Percentiles rank a stretch among this genome's conserved stretches.
Conservation (phyloP, 2,888 invertebrate genomes). For the Eurytoma adleriae region DNA sequence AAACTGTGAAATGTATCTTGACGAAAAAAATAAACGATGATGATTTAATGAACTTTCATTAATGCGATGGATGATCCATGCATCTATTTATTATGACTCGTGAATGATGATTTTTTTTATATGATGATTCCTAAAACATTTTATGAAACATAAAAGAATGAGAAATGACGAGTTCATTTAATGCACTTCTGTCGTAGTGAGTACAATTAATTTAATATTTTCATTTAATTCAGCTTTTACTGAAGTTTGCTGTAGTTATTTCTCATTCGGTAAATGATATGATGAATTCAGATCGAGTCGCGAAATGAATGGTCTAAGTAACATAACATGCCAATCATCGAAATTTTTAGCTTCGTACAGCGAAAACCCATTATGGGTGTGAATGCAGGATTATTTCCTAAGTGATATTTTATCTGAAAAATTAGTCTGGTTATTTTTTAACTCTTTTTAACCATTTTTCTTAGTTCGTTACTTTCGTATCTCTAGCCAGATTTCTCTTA, state of each 20-base stretch:
- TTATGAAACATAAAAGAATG: constrained; percentile 11
- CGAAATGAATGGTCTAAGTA: constrained; percentile 42
- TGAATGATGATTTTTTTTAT: constrained; percentile 44
- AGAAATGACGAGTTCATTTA: no score
- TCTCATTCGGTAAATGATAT: constrained; percentile 16
- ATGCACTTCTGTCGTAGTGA: no score
- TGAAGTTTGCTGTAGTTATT: no score
- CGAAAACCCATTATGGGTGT: constrained; percentile 12
- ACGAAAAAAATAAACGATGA: constrained; percentile 51
- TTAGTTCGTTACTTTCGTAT: background rate
- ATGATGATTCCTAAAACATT: constrained; percentile 36
- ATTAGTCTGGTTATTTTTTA: background rate
- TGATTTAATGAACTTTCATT: constrained; percentile 25
- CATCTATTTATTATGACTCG: constrained; percentile 43
- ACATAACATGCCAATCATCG: constrained; percentile 53
- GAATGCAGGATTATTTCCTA: constrained; percentile 54
- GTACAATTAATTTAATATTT: no score
- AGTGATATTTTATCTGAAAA: constrained; percentile 17
- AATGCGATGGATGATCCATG: constrained; percentile 55
- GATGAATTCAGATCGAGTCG: constrained; percentile 17
- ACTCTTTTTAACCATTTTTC: background rate
- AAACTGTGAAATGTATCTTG: constrained; percentile 74
- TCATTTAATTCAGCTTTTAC: no score
- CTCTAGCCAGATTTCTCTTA: constrained; percentile 11
- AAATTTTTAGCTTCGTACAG: constrained; percentile 41